phyloP scores from a whole-genome alignment of 2,797 vertebrate species.

The Pogoniulus pusillus region DNA sequence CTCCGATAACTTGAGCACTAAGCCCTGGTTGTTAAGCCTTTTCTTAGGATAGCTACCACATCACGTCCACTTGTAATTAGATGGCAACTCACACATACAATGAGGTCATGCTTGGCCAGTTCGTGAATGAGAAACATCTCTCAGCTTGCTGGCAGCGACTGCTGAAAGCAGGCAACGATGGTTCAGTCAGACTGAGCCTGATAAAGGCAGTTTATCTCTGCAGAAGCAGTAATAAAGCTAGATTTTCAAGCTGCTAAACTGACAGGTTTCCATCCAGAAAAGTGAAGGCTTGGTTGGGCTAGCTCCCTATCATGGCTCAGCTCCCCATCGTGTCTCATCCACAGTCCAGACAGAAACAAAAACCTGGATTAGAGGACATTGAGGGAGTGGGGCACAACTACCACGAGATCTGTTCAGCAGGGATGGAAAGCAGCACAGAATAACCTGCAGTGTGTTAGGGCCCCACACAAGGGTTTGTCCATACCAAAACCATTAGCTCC shows the following conservation, averaged over 20 bases:
- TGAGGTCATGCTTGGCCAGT: background rate
- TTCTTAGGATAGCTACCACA: background rate
- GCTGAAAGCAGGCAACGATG: background rate
- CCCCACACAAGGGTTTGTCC: background rate
- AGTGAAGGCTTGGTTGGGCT: background rate
- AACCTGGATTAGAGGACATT: background rate
- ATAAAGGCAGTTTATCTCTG: background rate
- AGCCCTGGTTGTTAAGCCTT: background rate
- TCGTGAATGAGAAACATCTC: background rate
- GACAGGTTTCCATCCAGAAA: background rate
- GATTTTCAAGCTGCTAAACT: background rate
- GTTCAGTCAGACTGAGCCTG: background rate
- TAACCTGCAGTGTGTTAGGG: background rate
- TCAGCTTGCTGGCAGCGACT: background rate
- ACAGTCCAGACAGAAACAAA: background rate
- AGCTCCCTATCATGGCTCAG: background rate
- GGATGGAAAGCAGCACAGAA: background rate
- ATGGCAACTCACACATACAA: background rate
- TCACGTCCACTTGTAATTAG: background rate
- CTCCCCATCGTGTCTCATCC: no score
- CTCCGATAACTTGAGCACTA: background rate
- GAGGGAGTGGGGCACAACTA: background rate
- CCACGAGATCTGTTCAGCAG: background rate
- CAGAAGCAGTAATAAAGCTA: background rate
- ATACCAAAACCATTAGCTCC: background rate